phyloP scores from a whole-genome alignment of 2,797 vertebrate species.

The Spea hammondii region DNA sequence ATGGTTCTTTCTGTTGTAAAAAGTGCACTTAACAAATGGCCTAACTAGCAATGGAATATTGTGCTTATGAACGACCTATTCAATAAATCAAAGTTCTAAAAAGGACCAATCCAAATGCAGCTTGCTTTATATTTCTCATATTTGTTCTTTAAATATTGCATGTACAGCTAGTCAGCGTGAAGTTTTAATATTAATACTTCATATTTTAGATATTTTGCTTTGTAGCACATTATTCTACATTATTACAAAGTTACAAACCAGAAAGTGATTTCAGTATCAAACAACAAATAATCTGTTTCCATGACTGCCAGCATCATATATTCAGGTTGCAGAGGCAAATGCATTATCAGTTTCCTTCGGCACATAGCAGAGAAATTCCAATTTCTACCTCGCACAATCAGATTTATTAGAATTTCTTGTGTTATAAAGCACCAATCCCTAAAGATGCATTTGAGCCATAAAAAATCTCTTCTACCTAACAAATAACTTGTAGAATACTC shows the following conservation, averaged over 20 bases:
- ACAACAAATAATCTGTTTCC: background rate
- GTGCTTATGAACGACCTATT: too few species aligned
- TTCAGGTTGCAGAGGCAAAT: background rate
- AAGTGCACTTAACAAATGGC: too few species aligned
- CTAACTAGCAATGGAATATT: too few species aligned
- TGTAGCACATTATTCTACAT: background rate
- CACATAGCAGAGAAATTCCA: background rate
- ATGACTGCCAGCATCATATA: background rate
- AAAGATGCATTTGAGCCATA: background rate
- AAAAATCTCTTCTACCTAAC: background rate
- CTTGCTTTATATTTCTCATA: too few species aligned
- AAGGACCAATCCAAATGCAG: too few species aligned
- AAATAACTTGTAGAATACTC: slow-evolving; percentile 3
- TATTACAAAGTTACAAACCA: too few species aligned
- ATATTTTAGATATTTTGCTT: background rate
- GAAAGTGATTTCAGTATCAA: background rate
- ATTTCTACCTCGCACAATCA: background rate
- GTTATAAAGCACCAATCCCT: background rate
- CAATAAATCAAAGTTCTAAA: too few species aligned
- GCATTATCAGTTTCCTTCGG: background rate
- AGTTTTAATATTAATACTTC: background rate
- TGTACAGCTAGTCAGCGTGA: too few species aligned
- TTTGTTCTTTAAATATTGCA: too few species aligned
- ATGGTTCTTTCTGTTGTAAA: too few species aligned
- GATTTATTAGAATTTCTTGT: background rate